These are phyloP conservation scores for Papilio aristodemus DNA, from an alignment of 1,140 invertebrate species.

Conservation along the genomic window DNA sequence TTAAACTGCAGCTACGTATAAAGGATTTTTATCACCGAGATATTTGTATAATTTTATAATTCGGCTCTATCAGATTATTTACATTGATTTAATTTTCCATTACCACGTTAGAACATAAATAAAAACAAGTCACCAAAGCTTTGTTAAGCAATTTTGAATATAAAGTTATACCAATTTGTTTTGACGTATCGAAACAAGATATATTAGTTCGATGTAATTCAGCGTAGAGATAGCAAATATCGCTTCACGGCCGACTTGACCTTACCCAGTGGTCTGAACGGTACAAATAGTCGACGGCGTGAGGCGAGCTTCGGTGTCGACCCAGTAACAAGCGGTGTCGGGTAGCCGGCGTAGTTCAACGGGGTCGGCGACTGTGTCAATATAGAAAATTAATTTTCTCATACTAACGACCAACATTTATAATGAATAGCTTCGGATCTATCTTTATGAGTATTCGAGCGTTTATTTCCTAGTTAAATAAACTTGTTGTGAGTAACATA, in stretches of 20 bases:
- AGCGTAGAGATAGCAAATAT: slow-evolving; percentile 32
- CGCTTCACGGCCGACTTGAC: slow-evolving; percentile 38
- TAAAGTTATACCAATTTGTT: slow-evolving; percentile 24
- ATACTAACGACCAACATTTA: slow-evolving; percentile 36
- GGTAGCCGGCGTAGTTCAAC: slow-evolving; percentile 51
- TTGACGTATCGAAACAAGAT: slow-evolving; percentile 31
- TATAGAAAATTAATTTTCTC: slow-evolving; percentile 57
- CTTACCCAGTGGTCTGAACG: slow-evolving; percentile 54
- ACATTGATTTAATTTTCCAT: no score
- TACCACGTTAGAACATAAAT: not conserved
- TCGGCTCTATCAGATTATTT: no score
- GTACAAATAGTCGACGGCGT: slow-evolving; percentile 62
- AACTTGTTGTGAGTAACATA: not conserved
- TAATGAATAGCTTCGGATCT: not conserved
- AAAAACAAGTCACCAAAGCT: not conserved
- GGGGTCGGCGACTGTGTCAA: slow-evolving; percentile 52
- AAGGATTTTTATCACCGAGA: no score
- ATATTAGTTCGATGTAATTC: slow-evolving; percentile 23
- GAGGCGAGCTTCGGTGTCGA: slow-evolving; percentile 57
- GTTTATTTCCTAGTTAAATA: not conserved
- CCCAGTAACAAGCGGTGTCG: slow-evolving; percentile 59
- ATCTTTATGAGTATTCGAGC: not conserved
- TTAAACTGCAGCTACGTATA: no score
- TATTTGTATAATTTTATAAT: no score
- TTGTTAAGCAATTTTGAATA: slow-evolving; percentile 5